These are phyloP conservation scores for Podiceps cristatus DNA, from an alignment of 2,113 vertebrate species.

Conservation along the genomic window DNA sequence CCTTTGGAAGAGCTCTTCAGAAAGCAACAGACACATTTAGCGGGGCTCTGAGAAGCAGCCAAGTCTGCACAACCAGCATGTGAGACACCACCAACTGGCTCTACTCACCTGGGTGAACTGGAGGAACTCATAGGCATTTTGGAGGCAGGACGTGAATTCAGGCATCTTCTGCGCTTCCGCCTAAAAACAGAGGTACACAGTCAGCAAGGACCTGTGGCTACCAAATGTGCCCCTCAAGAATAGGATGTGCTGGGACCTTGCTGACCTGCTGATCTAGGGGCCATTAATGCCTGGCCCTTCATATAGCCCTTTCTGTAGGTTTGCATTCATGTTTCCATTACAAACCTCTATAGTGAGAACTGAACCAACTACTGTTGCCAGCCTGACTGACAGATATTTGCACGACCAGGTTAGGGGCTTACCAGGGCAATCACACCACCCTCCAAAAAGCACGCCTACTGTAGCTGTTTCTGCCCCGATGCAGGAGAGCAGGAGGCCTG, in stretches of 20 bases:
- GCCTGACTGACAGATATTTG: neutral
- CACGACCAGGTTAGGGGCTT: neutral
- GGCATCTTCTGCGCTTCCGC: conserved; percentile 86
- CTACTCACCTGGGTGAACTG: conserved; percentile 84
- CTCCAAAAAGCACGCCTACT: neutral
- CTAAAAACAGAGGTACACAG: conserved; percentile 70
- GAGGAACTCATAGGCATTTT: conserved; percentile 84
- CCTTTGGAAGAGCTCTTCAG: neutral
- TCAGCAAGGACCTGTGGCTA: neutral
- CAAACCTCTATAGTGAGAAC: neutral
- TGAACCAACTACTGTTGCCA: neutral
- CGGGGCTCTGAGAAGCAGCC: neutral
- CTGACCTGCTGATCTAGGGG: neutral
- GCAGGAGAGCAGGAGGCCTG: neutral
- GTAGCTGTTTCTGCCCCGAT: neutral
- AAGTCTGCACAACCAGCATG: neutral
- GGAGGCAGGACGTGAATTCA: conserved; percentile 80
- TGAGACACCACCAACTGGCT: neutral
- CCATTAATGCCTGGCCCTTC: neutral
- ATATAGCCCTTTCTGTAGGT: neutral
- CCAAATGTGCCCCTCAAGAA: neutral
- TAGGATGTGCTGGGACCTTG: neutral
- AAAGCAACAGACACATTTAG: neutral
- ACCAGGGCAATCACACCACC: neutral
- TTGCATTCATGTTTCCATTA: neutral